Percentiles rank a stretch among this genome's conserved stretches.
phyloP scores from a whole-genome alignment of 2,888 invertebrate species.

The Anthrax anthrax region DNA sequence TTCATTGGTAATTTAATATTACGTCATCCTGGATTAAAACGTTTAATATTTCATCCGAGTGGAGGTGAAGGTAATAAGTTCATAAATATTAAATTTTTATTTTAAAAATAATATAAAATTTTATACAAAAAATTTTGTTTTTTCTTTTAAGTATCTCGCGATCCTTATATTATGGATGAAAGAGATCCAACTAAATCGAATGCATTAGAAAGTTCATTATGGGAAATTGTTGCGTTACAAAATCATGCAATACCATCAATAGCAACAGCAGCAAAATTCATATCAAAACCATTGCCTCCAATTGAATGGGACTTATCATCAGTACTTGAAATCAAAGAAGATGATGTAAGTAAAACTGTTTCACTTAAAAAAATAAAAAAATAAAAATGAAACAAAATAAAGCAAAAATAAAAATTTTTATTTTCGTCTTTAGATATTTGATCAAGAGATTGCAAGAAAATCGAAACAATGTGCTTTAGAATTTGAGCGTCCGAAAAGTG shows the following conservation, averaged over 20 bases:
- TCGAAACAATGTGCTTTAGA: constrained; percentile 61
- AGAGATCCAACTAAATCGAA: constrained; percentile 60
- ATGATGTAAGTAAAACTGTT: constrained; percentile 36
- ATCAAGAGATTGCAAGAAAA: constrained; percentile 60
- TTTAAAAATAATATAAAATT: constrained; percentile 9
- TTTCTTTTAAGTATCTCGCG: constrained; percentile 30
- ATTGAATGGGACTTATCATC: constrained; percentile 54
- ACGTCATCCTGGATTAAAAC: constrained; percentile 70
- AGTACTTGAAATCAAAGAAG: constrained; percentile 48
- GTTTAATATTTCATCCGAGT: constrained; percentile 41
- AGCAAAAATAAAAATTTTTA: constrained; percentile 2
- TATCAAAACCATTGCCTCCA: constrained; percentile 49
- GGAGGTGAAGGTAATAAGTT: constrained; percentile 27
- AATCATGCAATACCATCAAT: constrained; percentile 58
- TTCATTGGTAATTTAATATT: constrained; percentile 75
- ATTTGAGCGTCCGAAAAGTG: constrained; percentile 56
- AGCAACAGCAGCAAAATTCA: constrained; percentile 54
- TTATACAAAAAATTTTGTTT: neutral
- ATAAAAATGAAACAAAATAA: no score
- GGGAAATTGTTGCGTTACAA: constrained; percentile 77
- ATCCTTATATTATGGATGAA: constrained; percentile 79
- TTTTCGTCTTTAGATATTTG: constrained; percentile 46
- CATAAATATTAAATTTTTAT: neutral
- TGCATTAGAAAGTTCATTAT: constrained; percentile 79
- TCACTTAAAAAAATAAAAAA: no score